A percentile compares a stretch with the other conserved stretches of the same genome.
Evolutionary conservation across 2,888 invertebrate species (phyloP).

Genomic region (Cactoblastis cactorum): DNA sequence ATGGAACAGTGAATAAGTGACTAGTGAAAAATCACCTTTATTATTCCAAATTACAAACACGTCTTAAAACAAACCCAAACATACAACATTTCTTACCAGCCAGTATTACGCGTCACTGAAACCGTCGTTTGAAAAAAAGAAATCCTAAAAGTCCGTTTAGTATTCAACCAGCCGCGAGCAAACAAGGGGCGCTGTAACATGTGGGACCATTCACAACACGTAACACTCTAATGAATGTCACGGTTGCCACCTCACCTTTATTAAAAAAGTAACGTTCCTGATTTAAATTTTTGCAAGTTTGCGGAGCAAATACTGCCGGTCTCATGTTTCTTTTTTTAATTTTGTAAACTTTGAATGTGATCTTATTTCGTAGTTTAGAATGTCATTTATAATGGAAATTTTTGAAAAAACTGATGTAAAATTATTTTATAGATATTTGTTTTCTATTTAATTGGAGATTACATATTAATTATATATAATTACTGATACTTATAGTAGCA

Average conservation of each 20-base stretch:
- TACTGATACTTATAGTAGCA: too few species aligned
- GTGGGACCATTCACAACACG: slow-evolving; percentile 30
- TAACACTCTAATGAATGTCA: slow-evolving; percentile 24
- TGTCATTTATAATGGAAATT: too few species aligned
- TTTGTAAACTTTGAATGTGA: background rate
- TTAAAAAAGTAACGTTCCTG: slow-evolving; percentile 15
- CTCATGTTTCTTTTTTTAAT: background rate
- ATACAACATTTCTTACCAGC: slow-evolving; percentile 17
- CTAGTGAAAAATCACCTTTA: background rate
- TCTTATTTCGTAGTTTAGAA: too few species aligned
- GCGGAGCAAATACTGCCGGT: slow-evolving; percentile 4
- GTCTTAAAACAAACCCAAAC: slow-evolving; percentile 5
- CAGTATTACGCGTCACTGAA: slow-evolving; percentile 12
- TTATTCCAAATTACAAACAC: background rate
- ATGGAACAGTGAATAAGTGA: too few species aligned
- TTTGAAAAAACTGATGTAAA: too few species aligned
- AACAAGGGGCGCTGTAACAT: slow-evolving; percentile 30
- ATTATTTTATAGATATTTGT: too few species aligned
- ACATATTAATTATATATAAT: too few species aligned
- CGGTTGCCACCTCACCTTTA: slow-evolving; percentile 12
- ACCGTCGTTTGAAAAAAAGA: slow-evolving; percentile 19
- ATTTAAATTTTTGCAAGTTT: slow-evolving; percentile 9
- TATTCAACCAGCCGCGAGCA: slow-evolving; percentile 29
- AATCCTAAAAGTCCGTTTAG: slow-evolving; percentile 25
- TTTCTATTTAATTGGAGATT: too few species aligned